Percentiles rank a stretch among this genome's conserved stretches.
Evolutionary conservation across 2,113 vertebrate species (phyloP).

Genomic region (Protobothrops mucrosquamatus): DNA sequence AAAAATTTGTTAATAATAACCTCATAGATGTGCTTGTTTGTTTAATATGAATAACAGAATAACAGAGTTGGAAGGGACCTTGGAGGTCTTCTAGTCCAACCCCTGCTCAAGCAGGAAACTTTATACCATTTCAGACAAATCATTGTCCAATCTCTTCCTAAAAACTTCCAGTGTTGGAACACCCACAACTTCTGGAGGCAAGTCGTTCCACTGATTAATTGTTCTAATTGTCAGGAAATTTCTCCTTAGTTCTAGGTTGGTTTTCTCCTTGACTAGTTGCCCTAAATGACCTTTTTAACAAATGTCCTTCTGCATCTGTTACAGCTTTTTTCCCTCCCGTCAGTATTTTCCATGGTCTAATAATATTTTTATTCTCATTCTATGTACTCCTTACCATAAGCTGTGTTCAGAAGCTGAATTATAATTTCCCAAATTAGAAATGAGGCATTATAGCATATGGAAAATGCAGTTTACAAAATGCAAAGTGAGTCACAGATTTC

Average conservation of each 20-base stretch:
- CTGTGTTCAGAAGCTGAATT: slow-evolving; percentile 4
- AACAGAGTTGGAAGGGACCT: background rate
- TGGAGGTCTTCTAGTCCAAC: background rate
- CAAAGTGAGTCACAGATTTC: background rate
- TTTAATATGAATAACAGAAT: background rate
- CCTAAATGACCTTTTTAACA: background rate
- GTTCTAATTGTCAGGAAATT: background rate
- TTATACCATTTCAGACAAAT: background rate
- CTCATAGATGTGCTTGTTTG: background rate
- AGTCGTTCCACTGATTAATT: background rate
- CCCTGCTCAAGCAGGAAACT: background rate
- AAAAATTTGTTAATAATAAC: background rate
- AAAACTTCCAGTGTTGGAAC: background rate
- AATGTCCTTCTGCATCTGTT: background rate
- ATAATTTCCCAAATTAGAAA: slow-evolving; percentile 9
- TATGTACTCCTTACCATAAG: background rate
- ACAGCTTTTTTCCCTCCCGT: background rate
- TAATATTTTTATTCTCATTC: background rate
- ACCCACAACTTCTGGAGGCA: background rate
- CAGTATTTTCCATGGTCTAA: background rate
- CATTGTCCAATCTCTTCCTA: background rate
- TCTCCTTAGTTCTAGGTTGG: background rate
- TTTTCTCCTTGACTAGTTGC: background rate
- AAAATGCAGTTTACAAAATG: background rate
- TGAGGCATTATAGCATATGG: background rate